Evolutionary conservation across 2,888 invertebrate species (phyloP).

Genomic region (Rhingia campestris): DNA sequence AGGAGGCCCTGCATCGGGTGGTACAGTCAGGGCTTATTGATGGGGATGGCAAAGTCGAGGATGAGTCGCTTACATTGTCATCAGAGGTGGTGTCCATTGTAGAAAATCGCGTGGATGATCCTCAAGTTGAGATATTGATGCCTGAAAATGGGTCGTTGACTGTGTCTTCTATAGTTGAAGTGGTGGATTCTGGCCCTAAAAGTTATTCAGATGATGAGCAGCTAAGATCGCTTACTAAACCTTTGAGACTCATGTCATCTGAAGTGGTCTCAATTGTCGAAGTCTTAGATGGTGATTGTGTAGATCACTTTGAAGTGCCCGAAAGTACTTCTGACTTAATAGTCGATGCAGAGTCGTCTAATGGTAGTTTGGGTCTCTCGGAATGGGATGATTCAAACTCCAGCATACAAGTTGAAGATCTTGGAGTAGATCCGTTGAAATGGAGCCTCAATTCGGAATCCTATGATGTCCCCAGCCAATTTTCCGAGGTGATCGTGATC

Average conservation of each 20-base stretch:
- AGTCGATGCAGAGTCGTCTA: too few species aligned
- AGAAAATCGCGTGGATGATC: constrained; percentile 11
- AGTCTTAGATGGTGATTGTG: constrained; percentile 15
- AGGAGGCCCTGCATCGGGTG: constrained; percentile 44
- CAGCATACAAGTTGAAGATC: constrained; percentile 16
- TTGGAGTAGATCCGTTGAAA: constrained; percentile 38
- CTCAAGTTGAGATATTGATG: background rate
- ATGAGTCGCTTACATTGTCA: constrained; percentile 37
- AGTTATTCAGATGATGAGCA: background rate
- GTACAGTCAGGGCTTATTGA: constrained; percentile 20
- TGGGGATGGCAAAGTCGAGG: background rate
- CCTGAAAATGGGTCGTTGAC: constrained; percentile 34
- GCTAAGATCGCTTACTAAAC: background rate
- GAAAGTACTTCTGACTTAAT: background rate
- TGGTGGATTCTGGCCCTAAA: background rate
- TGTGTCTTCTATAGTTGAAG: constrained; percentile 28
- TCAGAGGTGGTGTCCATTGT: constrained; percentile 45
- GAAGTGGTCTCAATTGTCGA: constrained; percentile 47
- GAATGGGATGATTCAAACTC: background rate
- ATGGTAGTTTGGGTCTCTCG: too few species aligned
- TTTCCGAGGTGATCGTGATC: constrained; percentile 2
- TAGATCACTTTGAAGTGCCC: background rate
- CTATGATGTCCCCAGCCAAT: background rate
- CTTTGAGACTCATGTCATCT: background rate
- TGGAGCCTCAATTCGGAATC: constrained; percentile 12